Evolutionary conservation across 2,888 invertebrate genomes (phyloP).

Genomic region (Scaptomyza reducta): DNA sequence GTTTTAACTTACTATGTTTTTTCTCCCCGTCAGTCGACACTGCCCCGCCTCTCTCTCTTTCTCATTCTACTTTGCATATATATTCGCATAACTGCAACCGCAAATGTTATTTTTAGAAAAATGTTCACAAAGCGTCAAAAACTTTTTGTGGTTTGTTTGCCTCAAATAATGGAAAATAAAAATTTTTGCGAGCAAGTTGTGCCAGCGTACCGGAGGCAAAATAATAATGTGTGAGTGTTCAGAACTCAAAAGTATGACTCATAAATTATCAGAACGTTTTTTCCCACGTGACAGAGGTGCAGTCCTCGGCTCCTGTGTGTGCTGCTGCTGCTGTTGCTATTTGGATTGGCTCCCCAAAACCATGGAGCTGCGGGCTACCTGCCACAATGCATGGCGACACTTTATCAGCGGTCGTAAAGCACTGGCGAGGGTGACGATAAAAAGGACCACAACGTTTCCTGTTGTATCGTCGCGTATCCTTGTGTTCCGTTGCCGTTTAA

Average conservation of each 20-base stretch:
- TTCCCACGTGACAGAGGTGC: slow-evolving; percentile 65
- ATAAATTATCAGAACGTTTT: slow-evolving; percentile 58
- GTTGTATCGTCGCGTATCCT: slow-evolving; percentile 2
- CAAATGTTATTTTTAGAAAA: slow-evolving; percentile 40
- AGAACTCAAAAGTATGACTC: slow-evolving; percentile 52
- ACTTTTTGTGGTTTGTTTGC: slow-evolving; percentile 54
- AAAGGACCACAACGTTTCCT: slow-evolving; percentile 16
- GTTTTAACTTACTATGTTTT: slow-evolving; percentile 23
- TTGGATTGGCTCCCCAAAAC: slow-evolving; percentile 18
- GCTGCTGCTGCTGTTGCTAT: background rate
- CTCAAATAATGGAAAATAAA: slow-evolving; percentile 48
- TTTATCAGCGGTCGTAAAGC: slow-evolving; percentile 61
- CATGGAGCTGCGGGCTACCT: background rate
- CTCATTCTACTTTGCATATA: background rate
- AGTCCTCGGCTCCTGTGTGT: slow-evolving; percentile 25
- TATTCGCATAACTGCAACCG: slow-evolving; percentile 9
- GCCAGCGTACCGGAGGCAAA: slow-evolving; percentile 17
- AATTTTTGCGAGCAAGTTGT: slow-evolving; percentile 21
- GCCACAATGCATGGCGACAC: slow-evolving; percentile 69
- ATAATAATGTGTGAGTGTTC: slow-evolving; percentile 22
- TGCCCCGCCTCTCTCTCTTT: background rate
- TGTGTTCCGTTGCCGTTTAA: slow-evolving; percentile 40
- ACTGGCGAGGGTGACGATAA: slow-evolving; percentile 27
- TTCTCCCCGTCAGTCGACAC: background rate
- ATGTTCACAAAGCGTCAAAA: slow-evolving; percentile 14